Conservation (phyloP, 2,888 invertebrate species). For the Watsonalla binaria region DNA sequence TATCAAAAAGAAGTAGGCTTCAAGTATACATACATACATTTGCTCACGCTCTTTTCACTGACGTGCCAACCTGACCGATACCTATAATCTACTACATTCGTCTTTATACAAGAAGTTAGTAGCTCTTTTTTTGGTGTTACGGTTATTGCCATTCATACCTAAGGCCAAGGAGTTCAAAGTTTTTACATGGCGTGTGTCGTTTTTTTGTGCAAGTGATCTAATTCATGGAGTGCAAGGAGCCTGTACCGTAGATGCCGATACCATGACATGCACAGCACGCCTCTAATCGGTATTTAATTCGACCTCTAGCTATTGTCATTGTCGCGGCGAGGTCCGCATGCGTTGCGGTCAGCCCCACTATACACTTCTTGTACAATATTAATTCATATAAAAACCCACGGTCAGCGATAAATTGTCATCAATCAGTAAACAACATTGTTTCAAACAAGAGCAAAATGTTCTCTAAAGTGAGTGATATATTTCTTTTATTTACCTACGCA, state of each 20-base stretch:
- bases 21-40: too few relatives aligned
- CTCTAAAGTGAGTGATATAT: constrained; percentile 54
- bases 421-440: constrained; percentile 49
- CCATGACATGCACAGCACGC: constrained; percentile 64
- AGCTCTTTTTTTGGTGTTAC: too few relatives aligned
- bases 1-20: too few relatives aligned
- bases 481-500: not conserved
- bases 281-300: constrained; percentile 46
- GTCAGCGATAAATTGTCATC: constrained; percentile 44
- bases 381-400: constrained; percentile 63
- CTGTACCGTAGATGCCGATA: constrained; percentile 31
- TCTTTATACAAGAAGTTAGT: too few relatives aligned
- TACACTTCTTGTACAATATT: constrained; percentile 43
- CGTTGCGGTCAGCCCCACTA: constrained; percentile 54
- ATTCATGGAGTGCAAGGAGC: constrained; percentile 35
- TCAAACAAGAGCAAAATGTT: constrained; percentile 58
- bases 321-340: constrained; percentile 49
- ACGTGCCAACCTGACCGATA: too few relatives aligned
- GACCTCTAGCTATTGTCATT: constrained; percentile 60
- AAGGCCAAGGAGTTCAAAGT: too few relatives aligned
- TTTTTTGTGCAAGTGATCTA: constrained; percentile 16
- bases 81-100: too few relatives aligned
- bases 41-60: too few relatives aligned
- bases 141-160: too few relatives aligned
- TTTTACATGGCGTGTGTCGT: not conserved